Base-by-base conservation (phyloP, 2,113 vertebrate species). In the Callocephalon fimbriatum region DNA sequence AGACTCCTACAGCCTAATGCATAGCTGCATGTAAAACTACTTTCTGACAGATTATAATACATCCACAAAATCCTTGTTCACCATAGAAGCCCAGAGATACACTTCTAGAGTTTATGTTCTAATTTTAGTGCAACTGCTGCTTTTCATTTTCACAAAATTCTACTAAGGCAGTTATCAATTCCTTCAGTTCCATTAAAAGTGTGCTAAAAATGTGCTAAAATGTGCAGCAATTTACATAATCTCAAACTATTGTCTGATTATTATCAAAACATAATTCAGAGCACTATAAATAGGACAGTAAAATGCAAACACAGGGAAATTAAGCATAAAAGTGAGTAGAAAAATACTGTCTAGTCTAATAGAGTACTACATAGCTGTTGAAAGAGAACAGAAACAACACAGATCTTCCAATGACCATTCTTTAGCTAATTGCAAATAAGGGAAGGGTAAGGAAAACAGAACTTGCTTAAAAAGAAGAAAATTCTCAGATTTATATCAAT, bases 1-100 rank as follows among this genome's bases (percentile, higher is more conserved):
- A 54, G 16, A 59, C 9, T 88, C 6, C 7, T 32, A 45, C 23
- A 74, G 11, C 18, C 19, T 53, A 58, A 63, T 37, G 26, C 2
- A 1, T 13, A 62, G 11, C 27, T 35, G 9, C 0, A 0, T 51
- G 38, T 19, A 65, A 73, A 91, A 44, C 3, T 5, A 47, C 23
- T 32, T 91, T 86, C 23, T 76, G 6, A 10, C 13, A 16, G 26
- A 53, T n/a, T 53, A 27, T 12, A 68, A 21, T 10, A 37, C 8
- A 37, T 37, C 3, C 17, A 31, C 4, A 72, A 77, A 67, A 32
- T 38, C n/a, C 12, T 48, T 1, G 7, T 26, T 51, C 27, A 21
- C 29, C 4, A 10, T 18, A 23, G 54, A 48, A 70, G 13, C 15
- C 2, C 12, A 25, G 15, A 53, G 40, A 44, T 15, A 40, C 4